phyloP scores from a whole-genome alignment of 2,797 vertebrate genomes.

The Pseudochirops corinnae region DNA sequence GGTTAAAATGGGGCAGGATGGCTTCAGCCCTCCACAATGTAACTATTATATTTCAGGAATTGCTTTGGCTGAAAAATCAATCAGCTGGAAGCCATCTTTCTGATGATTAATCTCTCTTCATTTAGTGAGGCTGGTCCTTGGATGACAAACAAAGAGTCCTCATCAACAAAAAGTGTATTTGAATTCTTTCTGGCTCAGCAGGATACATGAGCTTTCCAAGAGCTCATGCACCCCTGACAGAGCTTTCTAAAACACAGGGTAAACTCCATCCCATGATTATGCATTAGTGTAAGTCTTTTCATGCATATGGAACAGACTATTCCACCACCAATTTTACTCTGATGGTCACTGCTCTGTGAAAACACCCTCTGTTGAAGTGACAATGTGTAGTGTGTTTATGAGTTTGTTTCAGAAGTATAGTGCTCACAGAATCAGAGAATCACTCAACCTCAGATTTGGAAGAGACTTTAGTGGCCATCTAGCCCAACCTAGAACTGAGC shows the following conservation, averaged over 20 bases:
- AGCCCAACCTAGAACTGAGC: neutral
- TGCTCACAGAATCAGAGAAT: neutral
- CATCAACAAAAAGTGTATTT: slow-evolving; percentile 3
- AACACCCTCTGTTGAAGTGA: slow-evolving; percentile 73
- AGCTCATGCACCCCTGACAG: neutral
- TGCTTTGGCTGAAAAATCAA: neutral
- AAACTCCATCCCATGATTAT: neutral
- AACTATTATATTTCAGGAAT: neutral
- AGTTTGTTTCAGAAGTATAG: slow-evolving; percentile 71
- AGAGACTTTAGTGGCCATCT: neutral
- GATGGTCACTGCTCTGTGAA: slow-evolving; percentile 69
- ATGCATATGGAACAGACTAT: slow-evolving; percentile 39
- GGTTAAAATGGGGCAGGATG: neutral
- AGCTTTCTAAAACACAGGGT: neutral
- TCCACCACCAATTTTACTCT: slow-evolving; percentile 64
- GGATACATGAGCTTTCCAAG: neutral
- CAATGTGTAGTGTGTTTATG: slow-evolving; percentile 77
- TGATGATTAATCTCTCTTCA: neutral
- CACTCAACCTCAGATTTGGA: neutral
- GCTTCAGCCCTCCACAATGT: neutral
- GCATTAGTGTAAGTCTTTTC: neutral
- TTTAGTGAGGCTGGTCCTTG: neutral
- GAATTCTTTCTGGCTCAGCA: slow-evolving; percentile 57
- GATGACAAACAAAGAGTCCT: neutral
- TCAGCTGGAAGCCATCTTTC: neutral